Evolutionary conservation across 2,797 vertebrate species (phyloP).

Genomic region (Anguilla megastoma): DNA sequence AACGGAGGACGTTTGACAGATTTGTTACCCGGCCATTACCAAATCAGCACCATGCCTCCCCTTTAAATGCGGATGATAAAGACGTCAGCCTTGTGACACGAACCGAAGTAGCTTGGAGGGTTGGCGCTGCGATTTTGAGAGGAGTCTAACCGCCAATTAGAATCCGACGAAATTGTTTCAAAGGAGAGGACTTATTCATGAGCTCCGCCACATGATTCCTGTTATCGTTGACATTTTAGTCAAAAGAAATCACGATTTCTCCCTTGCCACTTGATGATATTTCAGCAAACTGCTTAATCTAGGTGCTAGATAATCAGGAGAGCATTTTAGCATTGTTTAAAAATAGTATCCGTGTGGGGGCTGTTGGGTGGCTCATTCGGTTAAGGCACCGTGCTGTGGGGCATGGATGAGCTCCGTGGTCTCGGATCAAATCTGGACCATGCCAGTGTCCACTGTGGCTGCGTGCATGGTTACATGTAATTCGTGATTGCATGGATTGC

Average conservation of each 20-base stretch:
- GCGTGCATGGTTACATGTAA: background rate
- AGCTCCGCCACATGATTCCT: background rate
- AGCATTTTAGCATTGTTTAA: background rate
- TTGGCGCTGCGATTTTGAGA: background rate
- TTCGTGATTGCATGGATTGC: background rate
- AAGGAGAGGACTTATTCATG: constrained; percentile 1
- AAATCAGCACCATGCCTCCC: constrained; percentile 63
- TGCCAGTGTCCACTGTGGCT: background rate
- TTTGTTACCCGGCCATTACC: constrained; percentile 54
- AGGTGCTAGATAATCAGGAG: background rate
- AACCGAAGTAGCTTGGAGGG: constrained; percentile 3
- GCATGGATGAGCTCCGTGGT: no score
- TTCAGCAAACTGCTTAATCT: background rate
- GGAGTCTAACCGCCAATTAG: background rate
- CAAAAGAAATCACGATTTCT: no score
- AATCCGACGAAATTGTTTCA: background rate
- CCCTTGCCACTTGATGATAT: background rate
- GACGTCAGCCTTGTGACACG: constrained; percentile 46
- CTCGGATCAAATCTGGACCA: background rate
- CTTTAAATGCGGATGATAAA: constrained; percentile 51
- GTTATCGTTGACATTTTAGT: background rate
- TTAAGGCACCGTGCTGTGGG: no score
- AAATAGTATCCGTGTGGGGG: background rate
- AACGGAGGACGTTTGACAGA: constrained; percentile 41
- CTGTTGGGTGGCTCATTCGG: no score